Evolutionary conservation across 1,140 invertebrate species (phyloP).

Genomic region (Octopus bimaculoides): DNA sequence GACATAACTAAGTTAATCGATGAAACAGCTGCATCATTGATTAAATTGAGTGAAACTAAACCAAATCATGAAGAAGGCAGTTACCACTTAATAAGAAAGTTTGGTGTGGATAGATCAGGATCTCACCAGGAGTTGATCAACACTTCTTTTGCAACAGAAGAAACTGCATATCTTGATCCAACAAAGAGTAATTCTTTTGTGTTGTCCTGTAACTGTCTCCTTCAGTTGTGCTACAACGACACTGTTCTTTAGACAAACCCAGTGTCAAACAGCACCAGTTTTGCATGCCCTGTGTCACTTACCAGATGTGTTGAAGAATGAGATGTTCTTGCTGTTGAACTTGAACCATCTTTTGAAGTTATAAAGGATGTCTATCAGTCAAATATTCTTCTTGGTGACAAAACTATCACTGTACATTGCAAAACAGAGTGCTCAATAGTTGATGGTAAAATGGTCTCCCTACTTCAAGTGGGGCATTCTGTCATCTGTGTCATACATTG

Average conservation of each 20-base stretch:
- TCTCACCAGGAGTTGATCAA: not conserved
- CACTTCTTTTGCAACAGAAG: not conserved
- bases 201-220: not conserved
- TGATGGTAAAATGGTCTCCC: not conserved
- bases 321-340: not conserved
- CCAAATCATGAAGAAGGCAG: not conserved
- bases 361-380: not conserved
- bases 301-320: not conserved
- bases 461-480: not conserved
- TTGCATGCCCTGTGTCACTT: not conserved
- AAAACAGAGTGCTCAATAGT: not conserved
- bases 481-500: not conserved
- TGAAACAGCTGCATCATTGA: not conserved
- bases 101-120: not conserved
- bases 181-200: not conserved
- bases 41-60: not conserved
- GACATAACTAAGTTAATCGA: not conserved
- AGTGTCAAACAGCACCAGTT: not conserved
- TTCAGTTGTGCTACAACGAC: not conserved
- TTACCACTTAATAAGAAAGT: not conserved
- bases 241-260: not conserved
- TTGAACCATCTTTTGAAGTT: not conserved
- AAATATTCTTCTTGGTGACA: not conserved
- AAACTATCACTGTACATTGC: not conserved
- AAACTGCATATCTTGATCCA: not conserved